phyloP scores from a whole-genome alignment of 2,113 vertebrate genomes.

The Solenodon paradoxus region DNA sequence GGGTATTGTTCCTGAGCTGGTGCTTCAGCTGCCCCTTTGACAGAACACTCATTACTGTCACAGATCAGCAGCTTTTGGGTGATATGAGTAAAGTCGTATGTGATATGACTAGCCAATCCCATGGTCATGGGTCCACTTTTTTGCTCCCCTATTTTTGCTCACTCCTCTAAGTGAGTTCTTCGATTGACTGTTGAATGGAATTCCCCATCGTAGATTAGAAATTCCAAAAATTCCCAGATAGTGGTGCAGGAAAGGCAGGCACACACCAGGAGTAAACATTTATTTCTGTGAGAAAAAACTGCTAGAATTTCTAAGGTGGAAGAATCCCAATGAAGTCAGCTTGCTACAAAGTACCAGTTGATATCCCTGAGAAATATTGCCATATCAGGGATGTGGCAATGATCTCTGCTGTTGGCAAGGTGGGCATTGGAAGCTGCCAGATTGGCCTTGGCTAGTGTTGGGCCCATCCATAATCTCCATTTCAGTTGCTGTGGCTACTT shows the following conservation, averaged over 20 bases:
- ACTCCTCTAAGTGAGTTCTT: not conserved
- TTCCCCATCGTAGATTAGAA: not conserved
- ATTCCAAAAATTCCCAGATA: not conserved
- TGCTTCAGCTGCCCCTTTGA: not conserved
- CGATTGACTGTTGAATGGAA: not conserved
- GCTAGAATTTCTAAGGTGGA: no score
- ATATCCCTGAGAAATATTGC: not conserved
- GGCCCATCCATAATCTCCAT: not conserved
- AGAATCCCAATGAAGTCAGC: not conserved
- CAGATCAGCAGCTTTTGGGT: not conserved
- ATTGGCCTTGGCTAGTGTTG: not conserved
- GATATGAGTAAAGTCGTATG: not conserved
- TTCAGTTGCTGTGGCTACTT: not conserved
- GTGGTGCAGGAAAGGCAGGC: not conserved
- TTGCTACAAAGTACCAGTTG: not conserved
- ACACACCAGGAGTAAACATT: not conserved
- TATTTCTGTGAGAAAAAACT: not conserved
- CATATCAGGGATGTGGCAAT: no score
- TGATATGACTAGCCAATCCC: not conserved
- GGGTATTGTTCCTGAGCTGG: not conserved
- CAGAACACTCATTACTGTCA: no score
- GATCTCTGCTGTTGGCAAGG: not conserved
- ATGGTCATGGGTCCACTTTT: not conserved
- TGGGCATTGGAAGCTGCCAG: not conserved
- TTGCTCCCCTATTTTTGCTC: not conserved